Percentiles rank a stretch among this genome's conserved stretches.
phyloP scores from a whole-genome alignment of 2,797 vertebrate species.

The Typhlichthys eigenmanni region DNA sequence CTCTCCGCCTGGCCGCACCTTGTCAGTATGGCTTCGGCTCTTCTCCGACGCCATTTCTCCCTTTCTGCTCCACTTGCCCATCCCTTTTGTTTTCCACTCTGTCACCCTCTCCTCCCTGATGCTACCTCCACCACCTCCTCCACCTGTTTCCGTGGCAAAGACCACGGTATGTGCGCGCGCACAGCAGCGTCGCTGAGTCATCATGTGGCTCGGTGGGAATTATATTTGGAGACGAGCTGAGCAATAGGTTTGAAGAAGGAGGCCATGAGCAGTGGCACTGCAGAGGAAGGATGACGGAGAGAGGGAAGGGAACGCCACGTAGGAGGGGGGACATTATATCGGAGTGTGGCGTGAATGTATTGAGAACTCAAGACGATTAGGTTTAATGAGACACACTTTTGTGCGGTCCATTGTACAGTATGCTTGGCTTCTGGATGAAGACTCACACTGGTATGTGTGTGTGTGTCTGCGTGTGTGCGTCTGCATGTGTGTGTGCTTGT shows the following conservation, averaged over 20 bases:
- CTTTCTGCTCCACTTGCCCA: constrained; percentile 2
- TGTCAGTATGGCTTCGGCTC: constrained; percentile 8
- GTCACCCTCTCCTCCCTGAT: constrained; percentile 12
- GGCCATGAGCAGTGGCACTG: constrained; percentile 61
- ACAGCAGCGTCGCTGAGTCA: constrained; percentile 57
- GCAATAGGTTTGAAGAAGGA: constrained; percentile 67
- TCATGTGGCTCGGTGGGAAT: constrained; percentile 67
- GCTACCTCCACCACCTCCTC: constrained; percentile 20
- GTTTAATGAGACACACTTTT: too few species aligned
- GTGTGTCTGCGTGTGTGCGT: too few species aligned
- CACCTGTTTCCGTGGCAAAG: constrained; percentile 28
- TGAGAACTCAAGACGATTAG: too few species aligned
- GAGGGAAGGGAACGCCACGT: background rate
- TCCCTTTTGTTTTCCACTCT: constrained; percentile 11
- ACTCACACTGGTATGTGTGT: too few species aligned
- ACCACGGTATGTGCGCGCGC: constrained; percentile 36
- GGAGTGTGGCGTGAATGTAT: too few species aligned
- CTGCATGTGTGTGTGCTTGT: too few species aligned
- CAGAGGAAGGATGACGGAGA: constrained; percentile 5
- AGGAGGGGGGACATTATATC: too few species aligned
- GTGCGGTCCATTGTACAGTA: too few species aligned
- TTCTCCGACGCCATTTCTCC: constrained; percentile 5
- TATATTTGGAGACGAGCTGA: constrained; percentile 75
- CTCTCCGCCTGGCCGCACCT: constrained; percentile 6
- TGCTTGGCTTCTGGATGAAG: too few species aligned